Conservation (phyloP, 2,797 vertebrate species). For the Iguana delicatissima region DNA sequence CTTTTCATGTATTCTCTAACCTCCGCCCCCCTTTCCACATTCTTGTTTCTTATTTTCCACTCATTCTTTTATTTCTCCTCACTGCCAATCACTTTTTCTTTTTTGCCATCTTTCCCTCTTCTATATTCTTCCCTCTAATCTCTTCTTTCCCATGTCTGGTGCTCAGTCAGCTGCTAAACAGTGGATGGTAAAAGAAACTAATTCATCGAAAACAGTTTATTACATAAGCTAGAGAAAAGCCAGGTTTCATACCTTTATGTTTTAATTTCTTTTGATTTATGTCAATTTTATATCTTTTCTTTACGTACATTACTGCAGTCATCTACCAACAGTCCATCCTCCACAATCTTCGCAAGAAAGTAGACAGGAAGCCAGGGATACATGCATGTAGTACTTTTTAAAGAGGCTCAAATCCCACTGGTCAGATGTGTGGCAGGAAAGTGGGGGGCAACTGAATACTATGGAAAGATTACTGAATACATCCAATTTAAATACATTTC, state of each 20-base stretch:
- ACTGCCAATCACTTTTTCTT: not conserved
- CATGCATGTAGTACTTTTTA: not conserved
- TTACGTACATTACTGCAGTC: not conserved
- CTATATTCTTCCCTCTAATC: not conserved
- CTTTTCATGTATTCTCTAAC: too few species aligned
- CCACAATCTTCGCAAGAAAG: not conserved
- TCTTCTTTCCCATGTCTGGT: not conserved
- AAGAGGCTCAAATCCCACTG: not conserved
- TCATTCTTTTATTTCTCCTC: too few species aligned
- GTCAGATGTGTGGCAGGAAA: not conserved
- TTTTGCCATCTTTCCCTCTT: too few species aligned
- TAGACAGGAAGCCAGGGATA: not conserved
- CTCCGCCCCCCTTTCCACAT: too few species aligned
- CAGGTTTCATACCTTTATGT: not conserved
- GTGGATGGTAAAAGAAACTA: not conserved
- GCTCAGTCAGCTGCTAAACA: not conserved
- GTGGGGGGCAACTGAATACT: too few species aligned
- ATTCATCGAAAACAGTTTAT: not conserved
- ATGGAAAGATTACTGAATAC: not conserved
- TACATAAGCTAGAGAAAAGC: not conserved
- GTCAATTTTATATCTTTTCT: not conserved
- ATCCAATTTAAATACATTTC: not conserved
- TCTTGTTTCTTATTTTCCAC: too few species aligned
- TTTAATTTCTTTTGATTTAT: not conserved
- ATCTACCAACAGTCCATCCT: not conserved